Evolutionary conservation across 2,113 vertebrate genomes (phyloP), one percentile per base, ranked within the genome.

Genomic region (Epinephelus fuscoguttatus): DNA sequence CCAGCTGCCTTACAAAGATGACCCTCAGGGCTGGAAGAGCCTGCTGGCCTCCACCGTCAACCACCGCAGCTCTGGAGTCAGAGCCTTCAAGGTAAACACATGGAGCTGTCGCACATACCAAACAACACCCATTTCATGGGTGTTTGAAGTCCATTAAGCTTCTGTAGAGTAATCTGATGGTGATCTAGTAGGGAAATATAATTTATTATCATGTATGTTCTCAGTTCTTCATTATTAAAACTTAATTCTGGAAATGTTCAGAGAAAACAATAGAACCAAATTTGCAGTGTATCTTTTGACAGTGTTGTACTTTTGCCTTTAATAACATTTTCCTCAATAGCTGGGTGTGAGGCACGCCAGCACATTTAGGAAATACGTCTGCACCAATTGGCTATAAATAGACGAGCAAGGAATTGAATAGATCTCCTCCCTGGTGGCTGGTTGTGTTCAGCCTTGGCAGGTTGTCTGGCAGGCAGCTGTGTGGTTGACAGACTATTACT

Each of bases 1-100:
- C 30, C 98, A 99, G 93, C 96, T 99, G 23, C 98, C 98, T 2
- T 99, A 99, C 91, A 99, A 98, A 87, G 98, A 99, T 6, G 98
- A 99, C 80, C 98, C 98, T 0, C 98, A 97, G 91, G 98, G 98
- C 19, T 99, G 98, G 97, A 98, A 97, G 90, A 99, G 97, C 85
- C 93, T 99, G 23, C 83, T 99, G 75, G 96, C 98, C 4, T 97
- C 97, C 71, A 96, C 95, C 0, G 96, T 98, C 77, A 97, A 96
- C 84, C 97, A 97, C 63, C 93, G 94, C 23, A 97, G 91, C 84
- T 95, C 96, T 0, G 97, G 99, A 86, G 96, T 96, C 4, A 95
- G 95, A 37, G 91, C 96, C 0, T 99, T 99, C 92, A 99, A 99
- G 97, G 98, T 99, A 93, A 25, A 49, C 15, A 27, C 33, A 33